Base-by-base conservation (phyloP, 2,888 invertebrate species). In the Autographa pulchrina region DNA sequence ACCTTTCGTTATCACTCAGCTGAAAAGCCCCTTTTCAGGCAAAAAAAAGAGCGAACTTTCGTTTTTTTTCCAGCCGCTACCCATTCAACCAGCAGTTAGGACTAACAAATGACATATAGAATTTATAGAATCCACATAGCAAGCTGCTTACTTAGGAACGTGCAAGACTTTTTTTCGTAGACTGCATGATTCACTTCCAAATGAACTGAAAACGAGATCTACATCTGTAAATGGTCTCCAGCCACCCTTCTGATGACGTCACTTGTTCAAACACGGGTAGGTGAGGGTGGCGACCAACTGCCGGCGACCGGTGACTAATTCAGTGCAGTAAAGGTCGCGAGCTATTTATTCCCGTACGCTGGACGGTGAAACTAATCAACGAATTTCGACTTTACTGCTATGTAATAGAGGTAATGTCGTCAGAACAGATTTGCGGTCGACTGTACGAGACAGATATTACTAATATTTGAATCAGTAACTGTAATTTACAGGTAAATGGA, bases 281-380 rank as follows among this genome's bases (percentile, higher is more conserved):
- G 54, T 48, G 48, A 48, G 54, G 54, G 54, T 56, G 54, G 54
- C 20, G 54, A 18, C 54, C 18, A 20, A 20, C 20, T 20, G 54
- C 25, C 54, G 54, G 54, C 54, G 25, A n/a, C n/a, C 54, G 54
- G 54, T 56, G 54, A 56, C 54, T 56, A 56, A 56, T 25, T 13
- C 25, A 14, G 20, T 56, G 54, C 54, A 56, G 54, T 20, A 56
- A 56, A 56, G 54, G 54, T 56, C 20, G 20, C 25, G 0, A 25
- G 54, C 54, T 56, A 56, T 56, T 56, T 56, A 48, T 48, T n/a
- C 38, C 38, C 11, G n/a, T 48, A n/a, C 48, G 48, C 25, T 20
- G 20, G 11, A 54, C 18, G 20, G 20, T 0, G 7, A 48, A 48
- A 48, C n/a, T n/a, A n/a, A n/a, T 48, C 8, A 25, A 48, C 48